Conservation (phyloP, 35 echinoderm and acorn worm genomes). For the Nesometra sesokonis region DNA sequence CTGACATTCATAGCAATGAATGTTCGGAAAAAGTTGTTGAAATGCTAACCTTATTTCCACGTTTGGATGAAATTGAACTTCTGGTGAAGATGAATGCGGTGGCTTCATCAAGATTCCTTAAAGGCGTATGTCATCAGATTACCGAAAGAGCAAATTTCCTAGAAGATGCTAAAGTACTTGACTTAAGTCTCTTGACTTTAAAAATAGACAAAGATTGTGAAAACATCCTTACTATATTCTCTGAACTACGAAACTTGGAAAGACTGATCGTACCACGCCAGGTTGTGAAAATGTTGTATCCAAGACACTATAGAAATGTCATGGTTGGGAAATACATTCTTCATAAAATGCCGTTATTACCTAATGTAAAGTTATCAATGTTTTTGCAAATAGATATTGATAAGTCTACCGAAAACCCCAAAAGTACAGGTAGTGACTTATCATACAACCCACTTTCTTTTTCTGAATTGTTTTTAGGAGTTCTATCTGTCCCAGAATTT, state of each 20-base stretch:
- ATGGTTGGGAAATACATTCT: not conserved
- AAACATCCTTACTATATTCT: not conserved
- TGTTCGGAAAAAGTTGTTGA: not conserved
- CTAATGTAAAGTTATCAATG: not conserved
- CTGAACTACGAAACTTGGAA: not conserved
- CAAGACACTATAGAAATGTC: not conserved
- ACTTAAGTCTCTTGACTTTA: not conserved
- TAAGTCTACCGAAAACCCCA: not conserved
- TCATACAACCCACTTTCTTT: not conserved
- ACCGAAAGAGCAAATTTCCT: not conserved
- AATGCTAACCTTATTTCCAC: not conserved
- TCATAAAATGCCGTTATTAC: not conserved
- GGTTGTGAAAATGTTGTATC: not conserved
- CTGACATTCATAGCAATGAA: not conserved
- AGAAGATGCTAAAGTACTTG: not conserved
- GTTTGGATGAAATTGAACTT: not conserved
- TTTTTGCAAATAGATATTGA: not conserved
- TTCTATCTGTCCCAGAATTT: not conserved
- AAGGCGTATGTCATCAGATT: not conserved
- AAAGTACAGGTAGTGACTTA: not conserved
- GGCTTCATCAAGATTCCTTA: not conserved
- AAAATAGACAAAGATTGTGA: no score
- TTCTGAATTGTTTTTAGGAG: not conserved
- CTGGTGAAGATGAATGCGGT: not conserved
- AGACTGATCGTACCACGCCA: not conserved